Percentiles rank a stretch among this genome's conserved stretches.
Evolutionary conservation across 2,888 invertebrate genomes (phyloP).

Genomic region (Tuberolachnus salignus): DNA sequence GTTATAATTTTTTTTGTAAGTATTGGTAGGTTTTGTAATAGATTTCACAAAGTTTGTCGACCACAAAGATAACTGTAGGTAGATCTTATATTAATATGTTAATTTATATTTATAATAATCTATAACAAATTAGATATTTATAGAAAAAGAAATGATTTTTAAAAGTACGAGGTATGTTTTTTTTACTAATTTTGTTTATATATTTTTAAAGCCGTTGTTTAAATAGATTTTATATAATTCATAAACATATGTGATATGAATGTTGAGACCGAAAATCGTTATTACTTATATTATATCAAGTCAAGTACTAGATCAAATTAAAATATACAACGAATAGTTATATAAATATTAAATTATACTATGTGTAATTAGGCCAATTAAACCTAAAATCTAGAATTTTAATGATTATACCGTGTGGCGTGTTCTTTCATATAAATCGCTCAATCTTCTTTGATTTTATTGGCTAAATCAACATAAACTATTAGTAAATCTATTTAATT

Average conservation of each 20-base stretch:
- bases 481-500: conserved; percentile 6
- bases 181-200: conserved; percentile 35
- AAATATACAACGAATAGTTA: conserved; percentile 40
- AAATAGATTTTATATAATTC: conserved; percentile 10
- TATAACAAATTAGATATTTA: neutral
- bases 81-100: conserved; percentile 2
- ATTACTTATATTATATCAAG: conserved; percentile 8
- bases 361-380: neutral
- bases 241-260: conserved; percentile 24
- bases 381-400: conserved; percentile 1
- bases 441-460: conserved; percentile 32
- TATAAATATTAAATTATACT: neutral
- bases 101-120: conserved; percentile 5
- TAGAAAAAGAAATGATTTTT: conserved; percentile 3
- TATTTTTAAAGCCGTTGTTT: conserved; percentile 15
- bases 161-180: conserved; percentile 24
- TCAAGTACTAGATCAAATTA: conserved; percentile 36
- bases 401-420: neutral
- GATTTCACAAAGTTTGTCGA: conserved; percentile 35
- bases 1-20: conserved; percentile 53
- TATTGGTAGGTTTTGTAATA: conserved; percentile 55
- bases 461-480: conserved; percentile 29
- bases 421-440: conserved; percentile 10
- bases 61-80: conserved; percentile 33
- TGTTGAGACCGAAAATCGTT: neutral